Base-by-base conservation (phyloP, 2,888 invertebrate genomes). In the Octodonta nipae region DNA sequence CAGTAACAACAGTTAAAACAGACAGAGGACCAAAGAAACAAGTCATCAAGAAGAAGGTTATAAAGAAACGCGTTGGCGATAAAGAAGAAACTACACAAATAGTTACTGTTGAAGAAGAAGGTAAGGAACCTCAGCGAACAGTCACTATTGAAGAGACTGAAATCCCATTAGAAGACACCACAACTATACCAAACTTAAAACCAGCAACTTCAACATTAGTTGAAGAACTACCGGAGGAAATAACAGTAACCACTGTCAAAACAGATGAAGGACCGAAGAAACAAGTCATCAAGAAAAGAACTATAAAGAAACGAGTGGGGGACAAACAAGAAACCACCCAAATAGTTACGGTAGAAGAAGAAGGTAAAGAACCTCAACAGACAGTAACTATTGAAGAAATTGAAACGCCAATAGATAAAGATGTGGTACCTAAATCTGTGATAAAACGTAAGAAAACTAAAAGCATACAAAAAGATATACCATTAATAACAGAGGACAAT, bases 111-210 rank as follows among this genome's bases (percentile, higher is more conserved):
- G 47, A 51, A 46, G 55, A 62, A 46, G 64, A 64, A 30, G 61
- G 60, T 13, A 51, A 56, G 34, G 51, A 61, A 34, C 67, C 67
- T 0, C 49, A 60, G 26, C 57, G 47, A 32, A 55, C 58, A 28
- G 51, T 58, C 13, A 46, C 46, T 29, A 51, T 57, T 11, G 40
- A 47, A 32, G 50, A 50, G 49, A 34, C 45, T 17, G 49, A 54
- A 37, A 38, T 47, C 12, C 48, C 51, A 14, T 14, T 15, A 14
- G 28, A 28, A 28, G 28, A 28, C 13, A 28, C 10, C 2, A 13
- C 10, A 15, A 15, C 7, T 15, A 15, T 28, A 15, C 13, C 13
- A 10, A 22, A 30, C 3, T 2, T 32, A 52, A 61, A 50, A 48
- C 49, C 53, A 1, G 44, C 51, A 49, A 0, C 58, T 60, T 29